Base-by-base conservation (phyloP, 2,888 invertebrate species). In the Euspilapteryx auroguttella region DNA sequence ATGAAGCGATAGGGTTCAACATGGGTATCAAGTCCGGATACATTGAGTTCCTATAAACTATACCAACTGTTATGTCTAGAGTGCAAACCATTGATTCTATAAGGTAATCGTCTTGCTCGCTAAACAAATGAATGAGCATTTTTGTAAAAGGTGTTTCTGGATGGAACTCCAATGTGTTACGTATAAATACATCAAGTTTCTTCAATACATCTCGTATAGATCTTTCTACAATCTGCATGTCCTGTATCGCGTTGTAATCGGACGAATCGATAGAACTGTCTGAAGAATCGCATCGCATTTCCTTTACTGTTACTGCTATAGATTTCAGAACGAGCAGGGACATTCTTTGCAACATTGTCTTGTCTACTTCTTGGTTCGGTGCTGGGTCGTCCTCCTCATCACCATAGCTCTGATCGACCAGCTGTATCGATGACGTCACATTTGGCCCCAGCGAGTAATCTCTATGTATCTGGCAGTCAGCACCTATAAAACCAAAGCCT, bases 21-120 rank as follows among this genome's bases (percentile, higher is more conserved):
- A 89, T 88, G 4, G 84, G 81, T 41, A 89, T 83, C 39, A 91
- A 71, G 57, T 89, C 89, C 2, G 88, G 87, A 42, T 86, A 87
- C 32, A 88, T 83, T 1, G 87, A 86, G 46, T 89, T 88, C 28
- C 89, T 81, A 50, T 89, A 88, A 14, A 88, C 88, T 31, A 93
- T 85, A 22, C 91, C 92, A 13, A 88, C 86, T 1, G 89, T 90
- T 25, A 93, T 91, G 56, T 94, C 93, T 27, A 94, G 62, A 21
- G 90, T 89, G 55, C 93, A 93, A 5, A 94, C 89, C 92, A 94
- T 92, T 3, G 91, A 87, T 69, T 94, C 94, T 32, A 94, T 89
- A 41, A 94, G 66, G 46, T 89, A 90, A 59, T 94, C 94, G 49
- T 94, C 93, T 55, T 94, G 93, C 59, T 94, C 92, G 43, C 88